Evolutionary conservation across 2,797 vertebrate species (phyloP).

Genomic region (Mormyrops attenuatus): DNA sequence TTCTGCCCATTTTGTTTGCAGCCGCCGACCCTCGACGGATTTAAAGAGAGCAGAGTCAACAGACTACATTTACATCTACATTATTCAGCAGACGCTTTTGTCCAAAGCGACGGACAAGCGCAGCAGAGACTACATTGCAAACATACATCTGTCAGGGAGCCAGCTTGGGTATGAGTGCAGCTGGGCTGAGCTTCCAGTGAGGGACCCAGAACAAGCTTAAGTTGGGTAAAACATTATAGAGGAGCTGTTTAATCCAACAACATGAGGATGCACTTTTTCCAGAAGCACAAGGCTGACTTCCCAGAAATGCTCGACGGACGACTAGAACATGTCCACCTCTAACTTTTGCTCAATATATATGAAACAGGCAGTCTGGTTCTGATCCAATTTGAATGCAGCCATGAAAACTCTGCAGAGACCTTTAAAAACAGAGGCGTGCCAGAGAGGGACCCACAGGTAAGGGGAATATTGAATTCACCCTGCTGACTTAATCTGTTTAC

Average conservation of each 20-base stretch:
- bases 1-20: conserved; percentile 22
- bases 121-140: neutral
- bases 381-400: conserved; percentile 62
- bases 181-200: neutral
- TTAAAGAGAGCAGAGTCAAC: neutral
- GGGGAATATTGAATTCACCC: conserved; percentile 64
- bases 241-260: neutral
- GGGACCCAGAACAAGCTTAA: neutral
- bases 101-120: neutral
- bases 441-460: conserved; percentile 59
- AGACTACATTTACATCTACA: neutral
- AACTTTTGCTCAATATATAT: conserved; percentile 57
- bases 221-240: neutral
- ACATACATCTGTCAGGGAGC: neutral
- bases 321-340: neutral
- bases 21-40: neutral
- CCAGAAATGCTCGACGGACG: neutral
- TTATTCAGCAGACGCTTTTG: neutral
- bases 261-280: neutral
- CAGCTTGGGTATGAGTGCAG: neutral
- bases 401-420: conserved; percentile 64
- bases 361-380: conserved; percentile 46
- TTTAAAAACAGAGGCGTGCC: conserved; percentile 57
- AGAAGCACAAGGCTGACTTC: neutral
- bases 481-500: conserved; percentile 69